Base-by-base conservation (phyloP, 1,140 invertebrate genomes). In the Brachionus rotundiformis region DNA sequence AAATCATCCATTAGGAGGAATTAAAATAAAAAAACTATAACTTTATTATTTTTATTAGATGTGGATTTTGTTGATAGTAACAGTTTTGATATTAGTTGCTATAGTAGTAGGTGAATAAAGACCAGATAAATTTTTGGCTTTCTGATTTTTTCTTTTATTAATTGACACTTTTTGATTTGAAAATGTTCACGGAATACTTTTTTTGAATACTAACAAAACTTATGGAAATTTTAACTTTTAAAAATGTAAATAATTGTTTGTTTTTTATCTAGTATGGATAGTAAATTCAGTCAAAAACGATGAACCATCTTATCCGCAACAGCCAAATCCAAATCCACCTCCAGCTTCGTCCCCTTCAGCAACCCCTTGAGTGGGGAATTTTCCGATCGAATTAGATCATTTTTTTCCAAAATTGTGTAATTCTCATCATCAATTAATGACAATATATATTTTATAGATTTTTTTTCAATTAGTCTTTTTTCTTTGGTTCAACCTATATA, bases 251-350 rank as follows among this genome's bases (percentile, higher is more conserved):
- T 25, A 73, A 47, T 23, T 25, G 25, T 19, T 13, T 44, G 13
- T 25, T 27, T 73, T 44, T 47, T 73, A 5, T 44, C 11, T 39
- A 79, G 76, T 79, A 36, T 79, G 76, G 76, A 79, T 79, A 23
- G 76, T 79, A 5, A 61, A 79, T 63, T 79, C 76, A 7, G 76
- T 79, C 13, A 79, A 79, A 31, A 27, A 77, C 49, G n/a, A 77
- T 11, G 47, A 59, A 19, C 36, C 73, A 25, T 29, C 7, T 25
- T 19, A n/a, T 23, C 27, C 27, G 11, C 33, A 41, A 6, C 75
- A 49, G 23, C 41, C 36, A n/a, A n/a, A n/a, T n/a, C n/a, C n/a
- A n/a, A n/a, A n/a, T 41, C 10, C 39, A 0, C 44, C 47, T 79
- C 59, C 44, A 13, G 25, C 27, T 36, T n/a, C 10, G 36, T n/a